Conservation (phyloP, 2,888 invertebrate genomes). For the Yponomeuta cagnagella region DNA sequence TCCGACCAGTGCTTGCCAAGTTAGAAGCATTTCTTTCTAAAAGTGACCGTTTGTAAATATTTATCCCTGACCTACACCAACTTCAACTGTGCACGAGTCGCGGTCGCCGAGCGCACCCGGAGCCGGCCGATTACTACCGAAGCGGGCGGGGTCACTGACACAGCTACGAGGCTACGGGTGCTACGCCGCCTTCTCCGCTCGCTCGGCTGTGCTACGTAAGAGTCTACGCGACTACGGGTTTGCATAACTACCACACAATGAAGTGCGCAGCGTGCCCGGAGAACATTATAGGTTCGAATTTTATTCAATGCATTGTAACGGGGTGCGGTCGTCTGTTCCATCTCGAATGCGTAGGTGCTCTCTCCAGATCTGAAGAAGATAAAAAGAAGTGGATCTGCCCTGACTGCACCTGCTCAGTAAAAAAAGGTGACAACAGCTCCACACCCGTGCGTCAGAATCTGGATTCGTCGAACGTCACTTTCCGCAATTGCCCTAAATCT, state of each 20-base stretch:
- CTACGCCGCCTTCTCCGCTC: background rate
- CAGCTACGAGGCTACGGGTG: background rate
- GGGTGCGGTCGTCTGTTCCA: background rate
- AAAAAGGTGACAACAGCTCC: background rate
- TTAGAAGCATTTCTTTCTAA: too few species aligned
- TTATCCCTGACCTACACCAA: background rate
- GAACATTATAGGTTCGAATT: background rate
- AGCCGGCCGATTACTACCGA: background rate
- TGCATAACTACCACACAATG: background rate
- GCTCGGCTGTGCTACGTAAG: background rate
- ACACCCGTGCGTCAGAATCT: background rate
- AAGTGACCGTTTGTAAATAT: background rate
- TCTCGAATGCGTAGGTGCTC: background rate
- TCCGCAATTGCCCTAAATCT: background rate
- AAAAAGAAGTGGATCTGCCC: slow-evolving; percentile 7
- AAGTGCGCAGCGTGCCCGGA: slow-evolving; percentile 7
- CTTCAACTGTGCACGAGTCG: background rate
- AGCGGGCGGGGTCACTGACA: background rate
- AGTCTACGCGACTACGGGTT: background rate
- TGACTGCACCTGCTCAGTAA: slow-evolving; percentile 3
- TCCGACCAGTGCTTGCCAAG: too few species aligned
- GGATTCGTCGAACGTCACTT: background rate
- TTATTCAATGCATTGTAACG: background rate
- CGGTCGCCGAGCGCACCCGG: background rate
- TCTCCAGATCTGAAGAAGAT: background rate